A percentile compares a stretch with the other conserved stretches of the same genome.
These are phyloP conservation scores for Coranthus polyacanthus DNA, from an alignment of 2,797 vertebrate species.

Conservation along the genomic window DNA sequence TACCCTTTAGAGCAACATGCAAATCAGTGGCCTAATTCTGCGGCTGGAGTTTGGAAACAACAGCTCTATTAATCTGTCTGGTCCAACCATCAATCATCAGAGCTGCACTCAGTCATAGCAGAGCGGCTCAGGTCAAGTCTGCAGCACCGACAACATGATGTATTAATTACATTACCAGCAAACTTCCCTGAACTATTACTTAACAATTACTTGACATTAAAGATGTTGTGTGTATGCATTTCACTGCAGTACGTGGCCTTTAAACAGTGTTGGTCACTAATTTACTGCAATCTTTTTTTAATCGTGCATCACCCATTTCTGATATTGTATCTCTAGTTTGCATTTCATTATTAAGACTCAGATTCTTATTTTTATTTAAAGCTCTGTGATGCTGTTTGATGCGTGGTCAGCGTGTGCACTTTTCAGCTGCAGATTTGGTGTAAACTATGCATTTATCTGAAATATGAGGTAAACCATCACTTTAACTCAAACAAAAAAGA, in stretches of 20 bases:
- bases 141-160: slow-evolving; percentile 19
- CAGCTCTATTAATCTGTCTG: slow-evolving; percentile 51
- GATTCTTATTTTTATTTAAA: no score
- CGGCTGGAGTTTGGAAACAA: slow-evolving; percentile 34
- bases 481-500: neutral
- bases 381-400: no score
- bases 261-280: no score
- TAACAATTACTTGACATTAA: slow-evolving; percentile 22
- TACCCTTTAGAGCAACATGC: slow-evolving; percentile 53
- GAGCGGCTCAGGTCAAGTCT: slow-evolving; percentile 35
- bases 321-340: no score
- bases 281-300: no score
- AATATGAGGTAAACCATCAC: neutral
- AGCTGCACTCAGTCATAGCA: slow-evolving; percentile 21
- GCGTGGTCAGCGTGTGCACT: no score
- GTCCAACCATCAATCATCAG: slow-evolving; percentile 52
- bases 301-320: no score
- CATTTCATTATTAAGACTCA: no score
- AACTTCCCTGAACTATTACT: slow-evolving; percentile 21
- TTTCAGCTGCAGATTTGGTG: neutral
- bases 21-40: slow-evolving; percentile 59
- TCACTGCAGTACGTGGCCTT: neutral
- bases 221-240: neutral
- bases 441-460: neutral
- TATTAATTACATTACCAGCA: slow-evolving; percentile 48